Conservation (phyloP, 2,797 vertebrate genomes). For the Lycodopsis pacificus region DNA sequence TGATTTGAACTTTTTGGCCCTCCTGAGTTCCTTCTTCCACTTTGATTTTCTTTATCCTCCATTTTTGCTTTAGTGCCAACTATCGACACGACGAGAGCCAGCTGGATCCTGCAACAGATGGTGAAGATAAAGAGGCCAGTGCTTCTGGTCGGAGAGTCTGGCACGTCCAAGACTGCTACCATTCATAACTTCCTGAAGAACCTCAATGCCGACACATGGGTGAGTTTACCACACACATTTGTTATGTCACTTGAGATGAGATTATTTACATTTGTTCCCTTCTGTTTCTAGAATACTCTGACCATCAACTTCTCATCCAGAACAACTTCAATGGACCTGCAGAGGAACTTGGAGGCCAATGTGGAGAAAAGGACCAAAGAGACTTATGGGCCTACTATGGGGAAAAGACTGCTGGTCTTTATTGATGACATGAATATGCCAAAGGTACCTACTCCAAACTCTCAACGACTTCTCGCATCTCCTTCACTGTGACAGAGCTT, state of each 20-base stretch:
- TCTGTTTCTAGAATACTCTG: conserved; percentile 86
- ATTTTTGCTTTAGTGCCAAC: conserved; percentile 89
- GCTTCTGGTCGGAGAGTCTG: conserved; percentile 94
- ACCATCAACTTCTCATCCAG: conserved; percentile 95
- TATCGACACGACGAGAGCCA: conserved; percentile 91
- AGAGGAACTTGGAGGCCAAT: conserved; percentile 94
- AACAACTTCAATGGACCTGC: conserved; percentile 96
- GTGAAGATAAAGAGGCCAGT: conserved; percentile 91
- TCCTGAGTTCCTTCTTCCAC: conserved; percentile 1
- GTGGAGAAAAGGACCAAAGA: conserved; percentile 97
- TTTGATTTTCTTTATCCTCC: not conserved
- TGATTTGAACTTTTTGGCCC: not conserved
- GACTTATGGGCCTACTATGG: conserved; percentile 92
- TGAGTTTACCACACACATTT: conserved; percentile 67
- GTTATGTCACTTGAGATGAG: not conserved
- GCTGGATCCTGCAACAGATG: conserved; percentile 93
- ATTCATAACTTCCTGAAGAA: conserved; percentile 92
- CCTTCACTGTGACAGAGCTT: not conserved
- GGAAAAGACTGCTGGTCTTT: conserved; percentile 94
- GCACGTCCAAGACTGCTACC: conserved; percentile 97
- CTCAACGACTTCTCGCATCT: not conserved
- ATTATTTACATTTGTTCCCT: not conserved
- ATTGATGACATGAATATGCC: conserved; percentile 99
- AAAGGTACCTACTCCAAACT: conserved; percentile 79
- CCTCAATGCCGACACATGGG: conserved; percentile 84